Base-by-base conservation (phyloP, 2,113 vertebrate genomes). In the Actinemys pallida region DNA sequence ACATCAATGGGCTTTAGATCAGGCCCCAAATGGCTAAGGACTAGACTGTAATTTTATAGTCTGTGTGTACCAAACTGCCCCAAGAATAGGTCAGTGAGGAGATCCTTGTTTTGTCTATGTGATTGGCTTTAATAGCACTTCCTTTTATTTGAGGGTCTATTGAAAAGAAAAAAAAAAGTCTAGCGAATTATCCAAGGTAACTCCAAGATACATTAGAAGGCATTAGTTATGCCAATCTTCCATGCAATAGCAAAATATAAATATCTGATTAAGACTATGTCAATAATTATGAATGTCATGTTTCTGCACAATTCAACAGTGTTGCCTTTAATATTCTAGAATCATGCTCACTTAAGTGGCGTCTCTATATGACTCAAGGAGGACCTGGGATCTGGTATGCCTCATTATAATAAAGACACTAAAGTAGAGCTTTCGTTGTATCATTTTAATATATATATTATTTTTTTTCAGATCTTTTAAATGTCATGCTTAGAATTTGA, bases 1-100 rank as follows among this genome's bases (percentile, higher is more conserved):
- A 97, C 87, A 93, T 97, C 96, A 97, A 90, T 4, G 4, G 90
- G 83, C 89, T 92, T 96, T 97, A 95, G 93, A 96, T 81, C 83
- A 84, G 72, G 89, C 90, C 90, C 94, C 95, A 95, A 89, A 89
- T 45, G 0, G 39, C 93, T 93, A 81, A 95, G 78, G 81, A 84
- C 90, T 90, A 84, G 62, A 88, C 12, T 89, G 90, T 93, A 93
- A 97, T 93, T 12, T 93, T 94, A 94, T 87, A 94, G 90, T 95
- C 93, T 90, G 82, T 62, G 45, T 69, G 42, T 85, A 84, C 82
- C 90, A 50, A 93, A 72, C n/a, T 95, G 92, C 83, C 83, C 81
- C 83, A 86, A 56, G 35, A 87, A 89, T 5, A 81, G 16, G 19
- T 24, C 69, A 86, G 56, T 45, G 75, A 95, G 83, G 53, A 92